These are phyloP conservation scores for Spinibarbus caldwelli DNA, from an alignment of 2,797 vertebrate genomes.

Conservation along the genomic window DNA sequence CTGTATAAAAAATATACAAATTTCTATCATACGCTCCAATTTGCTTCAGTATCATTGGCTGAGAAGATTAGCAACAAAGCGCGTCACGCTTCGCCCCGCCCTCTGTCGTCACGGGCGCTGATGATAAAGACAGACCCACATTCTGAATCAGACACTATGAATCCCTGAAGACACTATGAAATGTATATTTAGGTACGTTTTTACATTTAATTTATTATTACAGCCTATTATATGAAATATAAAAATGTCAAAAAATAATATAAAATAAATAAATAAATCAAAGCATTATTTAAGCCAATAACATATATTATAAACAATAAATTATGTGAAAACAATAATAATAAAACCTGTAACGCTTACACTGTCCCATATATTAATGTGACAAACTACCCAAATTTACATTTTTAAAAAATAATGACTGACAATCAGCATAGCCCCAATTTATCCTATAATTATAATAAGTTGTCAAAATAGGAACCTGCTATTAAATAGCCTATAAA, in stretches of 20 bases:
- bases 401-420: background rate
- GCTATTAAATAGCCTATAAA: background rate
- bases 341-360: background rate
- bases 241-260: too few relatives aligned
- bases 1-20: too few relatives aligned
- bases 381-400: background rate
- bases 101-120: constrained; percentile 17
- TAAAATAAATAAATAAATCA: too few relatives aligned
- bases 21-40: too few relatives aligned
- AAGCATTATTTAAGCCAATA: background rate
- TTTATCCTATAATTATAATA: background rate
- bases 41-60: too few relatives aligned
- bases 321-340: background rate
- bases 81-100: constrained; percentile 28
- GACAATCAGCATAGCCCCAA: background rate
- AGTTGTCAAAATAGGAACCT: background rate
- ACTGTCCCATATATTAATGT: background rate
- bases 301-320: background rate
- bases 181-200: background rate
- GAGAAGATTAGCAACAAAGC: constrained; percentile 43
- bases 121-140: background rate
- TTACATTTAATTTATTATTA: background rate
- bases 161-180: background rate
- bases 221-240: background rate
- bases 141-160: background rate